Base-by-base conservation (phyloP, 64 coral and sea anemone species). In the Stichodactyla mertensii region DNA sequence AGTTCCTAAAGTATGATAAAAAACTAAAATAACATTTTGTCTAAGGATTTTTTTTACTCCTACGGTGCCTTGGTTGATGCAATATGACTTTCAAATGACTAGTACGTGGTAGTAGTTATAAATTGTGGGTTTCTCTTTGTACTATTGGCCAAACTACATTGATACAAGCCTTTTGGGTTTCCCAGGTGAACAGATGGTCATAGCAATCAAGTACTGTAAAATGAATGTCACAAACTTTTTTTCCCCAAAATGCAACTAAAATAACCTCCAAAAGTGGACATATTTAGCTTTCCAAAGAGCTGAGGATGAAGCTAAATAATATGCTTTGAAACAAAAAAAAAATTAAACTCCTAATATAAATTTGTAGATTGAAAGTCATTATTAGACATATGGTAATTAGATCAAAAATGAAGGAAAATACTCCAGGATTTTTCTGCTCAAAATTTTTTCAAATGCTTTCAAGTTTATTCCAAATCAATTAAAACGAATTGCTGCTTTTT, bases 151-250 rank as follows among this genome's bases (percentile, higher is more conserved):
- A 78, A 78, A 52, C 53, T 81, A 10, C 78, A 81, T 81, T 81
- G 78, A 81, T 81, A 81, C 78, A 53, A 23, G 51, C 15, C 11
- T 4, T 54, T 81, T 20, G 0, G 3, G 52, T 81, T 10, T 19
- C 78, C 78, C 78, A 13, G 52, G 78, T 19, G 5, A 81, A 22
- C 78, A 81, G 78, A 81, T 81, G 78, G 51, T 53, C 16, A 55
- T 55, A n/a, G 2, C 16, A 53, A 53, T 52, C 10, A 81, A 74
- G 22, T 74, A 26, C 23, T 27, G 10, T 27, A 74, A 74, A 27
- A 74, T 26, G 4, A 26, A 27, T 0, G 27, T 74, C 10, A 27
- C 24, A 9, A 31, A 74, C 69, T 74, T 27, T 74, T 13, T 11
- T 74, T 74, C 14, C 3, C 24, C 19, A 27, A 31, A 74, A 22